Percentiles rank a stretch among this genome's conserved stretches.
Evolutionary conservation across 2,888 invertebrate genomes (phyloP).

Genomic region (Eucriotettix oculatus): DNA sequence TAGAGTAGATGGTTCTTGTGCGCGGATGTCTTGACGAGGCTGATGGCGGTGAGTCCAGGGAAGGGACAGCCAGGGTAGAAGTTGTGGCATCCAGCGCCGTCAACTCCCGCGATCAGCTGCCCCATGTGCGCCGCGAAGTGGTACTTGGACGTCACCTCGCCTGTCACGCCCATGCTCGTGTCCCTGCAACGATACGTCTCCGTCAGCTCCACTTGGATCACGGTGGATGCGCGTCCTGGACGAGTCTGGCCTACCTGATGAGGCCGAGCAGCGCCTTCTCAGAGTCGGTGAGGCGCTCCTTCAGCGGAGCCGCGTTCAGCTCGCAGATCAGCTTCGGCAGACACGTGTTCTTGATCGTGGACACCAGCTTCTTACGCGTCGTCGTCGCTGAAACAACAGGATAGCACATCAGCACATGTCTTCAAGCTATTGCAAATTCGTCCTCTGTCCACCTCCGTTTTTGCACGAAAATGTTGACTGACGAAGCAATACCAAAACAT

Average conservation of each 20-base stretch:
- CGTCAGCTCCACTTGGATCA: slow-evolving; percentile 7
- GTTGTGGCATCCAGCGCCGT: slow-evolving; percentile 48
- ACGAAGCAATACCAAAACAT: too few species aligned
- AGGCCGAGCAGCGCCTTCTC: slow-evolving; percentile 41
- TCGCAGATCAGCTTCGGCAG: slow-evolving; percentile 49
- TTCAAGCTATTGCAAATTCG: too few species aligned
- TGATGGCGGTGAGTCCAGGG: slow-evolving; percentile 41
- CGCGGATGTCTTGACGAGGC: slow-evolving; percentile 17
- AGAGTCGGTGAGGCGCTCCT: slow-evolving; percentile 40
- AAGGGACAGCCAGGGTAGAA: slow-evolving; percentile 48
- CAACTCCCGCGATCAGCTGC: slow-evolving; percentile 43
- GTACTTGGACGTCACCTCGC: slow-evolving; percentile 43
- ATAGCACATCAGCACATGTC: too few species aligned
- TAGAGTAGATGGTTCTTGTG: too few species aligned
- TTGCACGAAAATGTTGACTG: too few species aligned
- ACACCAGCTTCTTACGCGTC: slow-evolving; percentile 31
- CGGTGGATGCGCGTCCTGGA: slow-evolving; percentile 10
- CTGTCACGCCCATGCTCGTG: slow-evolving; percentile 41
- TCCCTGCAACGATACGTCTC: slow-evolving; percentile 27
- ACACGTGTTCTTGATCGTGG: slow-evolving; percentile 43
- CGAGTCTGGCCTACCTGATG: slow-evolving; percentile 32
- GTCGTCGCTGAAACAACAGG: slow-evolving; percentile 20
- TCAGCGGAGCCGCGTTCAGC: slow-evolving; percentile 39
- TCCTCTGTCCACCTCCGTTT: too few species aligned
- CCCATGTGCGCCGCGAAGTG: slow-evolving; percentile 54